Evolutionary conservation across 2,888 invertebrate species (phyloP).

Genomic region (Ichneumoninae sp.): DNA sequence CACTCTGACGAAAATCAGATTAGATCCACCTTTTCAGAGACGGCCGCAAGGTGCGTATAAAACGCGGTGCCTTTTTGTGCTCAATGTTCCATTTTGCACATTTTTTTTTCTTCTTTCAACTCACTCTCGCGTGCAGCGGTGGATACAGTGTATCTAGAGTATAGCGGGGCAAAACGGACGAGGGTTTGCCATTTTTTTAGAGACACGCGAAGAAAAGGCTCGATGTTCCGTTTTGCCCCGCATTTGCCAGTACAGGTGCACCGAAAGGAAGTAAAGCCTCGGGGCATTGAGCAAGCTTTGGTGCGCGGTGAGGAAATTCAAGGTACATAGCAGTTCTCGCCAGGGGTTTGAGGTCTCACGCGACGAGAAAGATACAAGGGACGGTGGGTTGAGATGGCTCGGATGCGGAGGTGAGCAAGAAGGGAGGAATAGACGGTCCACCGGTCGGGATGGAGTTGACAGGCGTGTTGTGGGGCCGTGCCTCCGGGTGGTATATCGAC

Average conservation of each 20-base stretch:
- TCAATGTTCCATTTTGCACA: conserved; percentile 26
- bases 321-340: not conserved
- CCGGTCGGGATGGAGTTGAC: conserved; percentile 66
- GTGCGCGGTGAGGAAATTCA: conserved; percentile 10
- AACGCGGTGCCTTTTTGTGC: conserved; percentile 48
- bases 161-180: not conserved
- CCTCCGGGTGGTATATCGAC: conserved; percentile 74
- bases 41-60: conserved; percentile 48
- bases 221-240: not conserved
- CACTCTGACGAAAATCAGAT: conserved; percentile 66
- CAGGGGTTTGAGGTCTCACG: not conserved
- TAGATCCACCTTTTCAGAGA: conserved; percentile 66
- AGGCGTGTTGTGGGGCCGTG: conserved; percentile 71
- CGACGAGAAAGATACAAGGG: conserved; percentile 15
- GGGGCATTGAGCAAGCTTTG: conserved; percentile 1
- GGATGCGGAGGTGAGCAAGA: conserved; percentile 40
- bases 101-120: conserved; percentile 9
- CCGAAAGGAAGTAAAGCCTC: conserved; percentile 11
- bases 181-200: not conserved
- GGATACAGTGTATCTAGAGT: not conserved
- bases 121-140: not conserved
- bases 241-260: not conserved
- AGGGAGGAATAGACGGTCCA: conserved; percentile 48
- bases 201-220: not conserved
- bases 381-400: conserved; percentile 16